Conservation (phyloP, 2,113 vertebrate species). For the Stigmatopora argus region DNA sequence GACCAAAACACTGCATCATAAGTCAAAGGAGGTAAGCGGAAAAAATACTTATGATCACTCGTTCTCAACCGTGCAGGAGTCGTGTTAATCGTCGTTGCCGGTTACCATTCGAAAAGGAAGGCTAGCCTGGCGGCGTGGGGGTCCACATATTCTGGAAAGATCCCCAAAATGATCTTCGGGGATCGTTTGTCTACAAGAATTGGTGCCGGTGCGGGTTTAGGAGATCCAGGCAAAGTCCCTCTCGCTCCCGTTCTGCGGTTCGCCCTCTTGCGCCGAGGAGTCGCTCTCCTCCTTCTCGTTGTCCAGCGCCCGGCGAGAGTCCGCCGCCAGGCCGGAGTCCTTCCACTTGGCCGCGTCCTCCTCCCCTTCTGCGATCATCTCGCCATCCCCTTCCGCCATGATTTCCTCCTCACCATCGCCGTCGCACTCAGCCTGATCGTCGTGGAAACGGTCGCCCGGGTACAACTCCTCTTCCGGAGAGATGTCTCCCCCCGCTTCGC, state of each 20-base stretch:
- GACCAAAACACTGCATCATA: constrained; percentile 63
- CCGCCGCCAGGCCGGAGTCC: constrained; percentile 78
- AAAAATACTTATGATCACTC: constrained; percentile 33
- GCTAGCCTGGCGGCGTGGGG: constrained; percentile 33
- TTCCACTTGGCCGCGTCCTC: constrained; percentile 80
- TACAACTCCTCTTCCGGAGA: constrained; percentile 86
- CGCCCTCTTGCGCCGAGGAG: constrained; percentile 81
- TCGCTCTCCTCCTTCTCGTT: constrained; percentile 81
- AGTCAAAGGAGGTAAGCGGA: constrained; percentile 65
- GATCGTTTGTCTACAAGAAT: constrained; percentile 23
- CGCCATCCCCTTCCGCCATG: constrained; percentile 73
- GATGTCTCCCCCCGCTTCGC: constrained; percentile 75
- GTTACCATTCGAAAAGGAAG: constrained; percentile 50
- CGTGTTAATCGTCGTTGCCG: constrained; percentile 55
- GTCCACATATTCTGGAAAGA: constrained; percentile 52
- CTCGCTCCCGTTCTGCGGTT: constrained; percentile 77
- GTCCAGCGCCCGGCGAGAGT: constrained; percentile 78
- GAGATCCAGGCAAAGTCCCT: constrained; percentile 95
- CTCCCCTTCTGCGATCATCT: constrained; percentile 80
- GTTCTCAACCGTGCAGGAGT: constrained; percentile 17
- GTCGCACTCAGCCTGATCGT: constrained; percentile 73
- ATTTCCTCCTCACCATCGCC: constrained; percentile 72
- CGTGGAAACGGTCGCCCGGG: constrained; percentile 80
- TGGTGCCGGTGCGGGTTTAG: constrained; percentile 63
- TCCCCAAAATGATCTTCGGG: constrained; percentile 47